Evolutionary conservation across 2,888 invertebrate species (phyloP).

Genomic region (Diaprepes abbreviatus): DNA sequence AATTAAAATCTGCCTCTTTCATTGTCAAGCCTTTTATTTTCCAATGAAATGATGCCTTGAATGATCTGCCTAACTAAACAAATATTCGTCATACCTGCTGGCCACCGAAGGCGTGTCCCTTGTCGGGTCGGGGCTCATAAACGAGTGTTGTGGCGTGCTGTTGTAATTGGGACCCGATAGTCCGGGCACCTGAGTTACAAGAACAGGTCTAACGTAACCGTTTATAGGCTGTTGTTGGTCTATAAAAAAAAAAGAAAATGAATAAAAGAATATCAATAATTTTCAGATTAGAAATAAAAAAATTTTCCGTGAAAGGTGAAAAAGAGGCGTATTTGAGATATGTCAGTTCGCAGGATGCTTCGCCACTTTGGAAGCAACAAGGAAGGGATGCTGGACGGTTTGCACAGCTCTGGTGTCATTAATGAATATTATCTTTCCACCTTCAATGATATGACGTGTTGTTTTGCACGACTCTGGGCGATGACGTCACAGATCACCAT

Average conservation of each 20-base stretch:
- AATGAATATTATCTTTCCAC: too few relatives aligned
- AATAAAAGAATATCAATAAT: too few relatives aligned
- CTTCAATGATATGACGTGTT: too few relatives aligned
- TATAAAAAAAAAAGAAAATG: slow-evolving; percentile 55
- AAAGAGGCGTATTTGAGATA: too few relatives aligned
- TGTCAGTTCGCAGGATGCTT: too few relatives aligned
- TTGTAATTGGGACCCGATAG: slow-evolving; percentile 73
- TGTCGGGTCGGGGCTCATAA: slow-evolving; percentile 81
- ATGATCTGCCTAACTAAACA: slow-evolving; percentile 1
- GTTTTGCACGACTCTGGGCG: too few relatives aligned
- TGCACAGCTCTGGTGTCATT: too few relatives aligned
- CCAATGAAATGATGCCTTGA: neutral
- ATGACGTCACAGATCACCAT: too few relatives aligned
- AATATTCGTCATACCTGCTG: slow-evolving; percentile 53
- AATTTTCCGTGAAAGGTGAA: too few relatives aligned
- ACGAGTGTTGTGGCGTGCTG: slow-evolving; percentile 79
- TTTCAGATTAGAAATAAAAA: too few relatives aligned
- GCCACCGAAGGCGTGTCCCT: slow-evolving; percentile 83
- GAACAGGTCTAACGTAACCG: slow-evolving; percentile 88
- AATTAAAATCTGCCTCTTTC: neutral
- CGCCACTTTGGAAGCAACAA: too few relatives aligned
- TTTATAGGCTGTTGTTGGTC: slow-evolving; percentile 76
- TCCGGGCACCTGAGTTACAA: slow-evolving; percentile 87
- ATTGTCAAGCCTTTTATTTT: neutral
- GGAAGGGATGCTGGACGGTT: too few relatives aligned